Percentiles rank a stretch among this genome's conserved stretches.
phyloP scores from a whole-genome alignment of 2,797 vertebrate species.

The Darevskia nairensis region DNA sequence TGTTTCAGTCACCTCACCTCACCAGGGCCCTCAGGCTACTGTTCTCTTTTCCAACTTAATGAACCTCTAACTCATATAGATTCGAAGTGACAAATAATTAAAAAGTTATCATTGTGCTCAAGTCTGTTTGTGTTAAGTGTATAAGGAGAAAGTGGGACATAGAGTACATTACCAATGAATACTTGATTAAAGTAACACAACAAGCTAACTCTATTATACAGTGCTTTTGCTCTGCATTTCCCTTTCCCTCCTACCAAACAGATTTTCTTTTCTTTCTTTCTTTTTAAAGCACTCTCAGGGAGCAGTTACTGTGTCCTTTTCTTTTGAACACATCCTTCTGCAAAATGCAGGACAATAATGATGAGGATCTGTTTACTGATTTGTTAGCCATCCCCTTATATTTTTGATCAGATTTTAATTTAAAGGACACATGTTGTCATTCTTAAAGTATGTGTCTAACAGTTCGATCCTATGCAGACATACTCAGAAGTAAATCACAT shows the following conservation, averaged over 20 bases:
- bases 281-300: background rate
- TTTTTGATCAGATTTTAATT: constrained; percentile 29
- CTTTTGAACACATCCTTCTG: background rate
- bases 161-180: constrained; percentile 22
- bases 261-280: no score
- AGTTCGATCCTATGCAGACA: background rate
- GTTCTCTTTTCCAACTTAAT: constrained; percentile 17
- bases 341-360: background rate
- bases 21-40: background rate
- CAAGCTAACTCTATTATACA: background rate
- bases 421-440: background rate
- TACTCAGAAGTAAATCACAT: no score
- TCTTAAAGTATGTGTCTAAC: background rate
- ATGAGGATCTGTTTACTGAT: background rate
- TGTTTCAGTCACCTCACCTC: background rate
- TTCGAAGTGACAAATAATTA: constrained; percentile 37
- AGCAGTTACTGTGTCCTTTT: background rate
- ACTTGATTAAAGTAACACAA: constrained; percentile 16
- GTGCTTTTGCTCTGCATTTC: background rate
- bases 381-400: background rate
- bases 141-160: constrained; percentile 22
- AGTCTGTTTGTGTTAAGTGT: constrained; percentile 24
- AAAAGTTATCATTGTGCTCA: background rate
- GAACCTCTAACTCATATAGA: background rate
- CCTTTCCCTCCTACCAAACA: background rate